These are phyloP conservation scores for Prunella strophiata DNA, from an alignment of 2,797 vertebrate genomes.

Conservation along the genomic window DNA sequence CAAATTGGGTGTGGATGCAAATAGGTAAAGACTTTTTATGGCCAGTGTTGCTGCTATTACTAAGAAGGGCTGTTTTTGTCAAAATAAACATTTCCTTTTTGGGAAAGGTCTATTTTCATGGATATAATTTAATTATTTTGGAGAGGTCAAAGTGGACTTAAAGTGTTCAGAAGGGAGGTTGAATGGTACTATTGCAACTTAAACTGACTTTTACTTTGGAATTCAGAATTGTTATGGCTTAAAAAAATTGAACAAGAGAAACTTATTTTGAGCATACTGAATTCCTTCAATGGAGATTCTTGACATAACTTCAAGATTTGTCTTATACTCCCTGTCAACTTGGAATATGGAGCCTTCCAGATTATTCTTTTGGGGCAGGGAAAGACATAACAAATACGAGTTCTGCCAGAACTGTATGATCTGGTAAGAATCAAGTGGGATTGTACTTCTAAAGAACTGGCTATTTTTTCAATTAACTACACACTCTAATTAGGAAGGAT, in stretches of 20 bases:
- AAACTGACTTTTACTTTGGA: background rate
- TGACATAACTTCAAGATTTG: background rate
- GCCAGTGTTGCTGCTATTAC: background rate
- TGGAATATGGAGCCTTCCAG: background rate
- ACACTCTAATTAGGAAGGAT: background rate
- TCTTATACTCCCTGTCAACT: accelerated
- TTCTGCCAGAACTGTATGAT: background rate
- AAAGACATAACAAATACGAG: background rate
- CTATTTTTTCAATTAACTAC: background rate
- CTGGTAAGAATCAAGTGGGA: background rate
- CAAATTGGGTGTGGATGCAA: background rate
- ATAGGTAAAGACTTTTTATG: background rate
- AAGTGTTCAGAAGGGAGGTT: background rate
- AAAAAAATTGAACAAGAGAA: background rate
- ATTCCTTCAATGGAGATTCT: background rate
- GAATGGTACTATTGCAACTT: background rate
- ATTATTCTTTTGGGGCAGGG: background rate
- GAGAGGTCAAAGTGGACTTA: background rate
- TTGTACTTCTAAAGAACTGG: background rate
- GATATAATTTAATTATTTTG: background rate
- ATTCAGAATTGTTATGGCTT: background rate
- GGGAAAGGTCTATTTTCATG: background rate
- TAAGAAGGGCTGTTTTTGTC: background rate
- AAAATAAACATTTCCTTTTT: background rate
- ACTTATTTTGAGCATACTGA: background rate